phyloP scores from a whole-genome alignment of 2,888 invertebrate genomes.

The Agonopterix heracliana region DNA sequence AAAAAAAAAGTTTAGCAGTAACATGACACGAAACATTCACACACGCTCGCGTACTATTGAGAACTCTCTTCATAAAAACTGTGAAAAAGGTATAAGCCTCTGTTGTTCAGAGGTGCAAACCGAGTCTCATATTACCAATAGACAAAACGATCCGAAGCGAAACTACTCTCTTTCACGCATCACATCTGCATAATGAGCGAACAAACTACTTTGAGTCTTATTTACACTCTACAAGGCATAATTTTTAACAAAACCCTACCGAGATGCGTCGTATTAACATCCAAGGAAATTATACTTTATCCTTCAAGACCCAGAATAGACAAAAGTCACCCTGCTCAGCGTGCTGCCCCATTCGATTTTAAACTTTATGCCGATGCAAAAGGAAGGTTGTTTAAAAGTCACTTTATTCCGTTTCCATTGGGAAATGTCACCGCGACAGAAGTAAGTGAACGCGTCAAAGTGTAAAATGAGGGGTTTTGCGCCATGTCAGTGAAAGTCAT shows the following conservation, averaged over 20 bases:
- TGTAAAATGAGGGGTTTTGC: slow-evolving; percentile 74
- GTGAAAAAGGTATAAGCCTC: slow-evolving; percentile 62
- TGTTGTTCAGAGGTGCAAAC: slow-evolving; percentile 68
- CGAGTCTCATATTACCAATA: slow-evolving; percentile 69
- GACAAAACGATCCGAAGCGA: slow-evolving; percentile 54
- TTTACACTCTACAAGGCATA: slow-evolving; percentile 24
- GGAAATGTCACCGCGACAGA: slow-evolving; percentile 68
- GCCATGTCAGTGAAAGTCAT: slow-evolving; percentile 74
- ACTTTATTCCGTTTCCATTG: slow-evolving; percentile 49
- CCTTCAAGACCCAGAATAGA: slow-evolving; percentile 68
- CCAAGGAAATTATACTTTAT: slow-evolving; percentile 53
- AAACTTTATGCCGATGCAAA: slow-evolving; percentile 39
- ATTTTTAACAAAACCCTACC: slow-evolving; percentile 23
- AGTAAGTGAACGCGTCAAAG: slow-evolving; percentile 75
- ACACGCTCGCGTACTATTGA: slow-evolving; percentile 36
- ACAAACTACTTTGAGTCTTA: slow-evolving; percentile 21
- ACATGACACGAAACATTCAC: slow-evolving; percentile 44
- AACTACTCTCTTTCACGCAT: slow-evolving; percentile 22
- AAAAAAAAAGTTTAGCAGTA: slow-evolving; percentile 31
- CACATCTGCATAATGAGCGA: slow-evolving; percentile 19
- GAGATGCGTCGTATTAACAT: slow-evolving; percentile 40
- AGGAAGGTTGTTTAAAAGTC: slow-evolving; percentile 30
- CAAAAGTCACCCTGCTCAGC: slow-evolving; percentile 57
- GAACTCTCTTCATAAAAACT: slow-evolving; percentile 52
- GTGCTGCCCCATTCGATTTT: slow-evolving; percentile 31